phyloP scores from a whole-genome alignment of 2,888 invertebrate species.

The Melinaea menophilus region DNA sequence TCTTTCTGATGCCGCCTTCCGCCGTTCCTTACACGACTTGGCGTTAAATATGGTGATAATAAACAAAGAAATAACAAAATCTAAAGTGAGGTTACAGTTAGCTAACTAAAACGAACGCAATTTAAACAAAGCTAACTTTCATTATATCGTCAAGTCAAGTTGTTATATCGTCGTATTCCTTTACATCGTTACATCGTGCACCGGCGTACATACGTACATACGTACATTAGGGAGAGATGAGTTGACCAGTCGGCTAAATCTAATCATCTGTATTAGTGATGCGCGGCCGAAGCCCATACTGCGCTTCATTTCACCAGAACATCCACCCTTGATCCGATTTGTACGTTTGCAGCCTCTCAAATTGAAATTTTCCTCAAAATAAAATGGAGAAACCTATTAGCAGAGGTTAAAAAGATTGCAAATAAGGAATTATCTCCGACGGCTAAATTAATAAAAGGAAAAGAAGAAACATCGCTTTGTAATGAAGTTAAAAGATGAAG shows the following conservation, averaged over 20 bases:
- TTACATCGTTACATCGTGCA: constrained; percentile 6
- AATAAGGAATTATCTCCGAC: constrained; percentile 7
- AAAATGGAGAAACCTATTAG: constrained; percentile 26
- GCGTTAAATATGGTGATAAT: constrained; percentile 32
- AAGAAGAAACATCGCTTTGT: not conserved
- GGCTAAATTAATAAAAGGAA: constrained; percentile 5
- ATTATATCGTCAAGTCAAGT: not conserved
- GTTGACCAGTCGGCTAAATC: constrained; percentile 68
- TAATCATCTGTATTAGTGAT: constrained; percentile 72
- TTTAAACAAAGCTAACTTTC: no score
- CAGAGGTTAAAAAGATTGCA: constrained; percentile 10
- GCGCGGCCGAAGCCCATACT: constrained; percentile 61
- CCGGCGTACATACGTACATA: constrained; percentile 19
- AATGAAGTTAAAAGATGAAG: not conserved
- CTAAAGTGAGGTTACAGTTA: not conserved
- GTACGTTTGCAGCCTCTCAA: constrained; percentile 40
- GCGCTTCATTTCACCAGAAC: constrained; percentile 69
- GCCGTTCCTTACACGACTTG: constrained; percentile 39
- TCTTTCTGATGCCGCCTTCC: constrained; percentile 44
- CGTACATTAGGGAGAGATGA: constrained; percentile 44
- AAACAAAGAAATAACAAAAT: constrained; percentile 10
- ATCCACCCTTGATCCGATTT: constrained; percentile 52
- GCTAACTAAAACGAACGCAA: not conserved
- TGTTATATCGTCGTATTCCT: constrained; percentile 8
- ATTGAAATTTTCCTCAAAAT: constrained; percentile 35